A percentile compares a stretch with the other conserved stretches of the same genome.
phyloP scores from a whole-genome alignment of 2,888 invertebrate genomes.

The Camptogramma bilineatum region DNA sequence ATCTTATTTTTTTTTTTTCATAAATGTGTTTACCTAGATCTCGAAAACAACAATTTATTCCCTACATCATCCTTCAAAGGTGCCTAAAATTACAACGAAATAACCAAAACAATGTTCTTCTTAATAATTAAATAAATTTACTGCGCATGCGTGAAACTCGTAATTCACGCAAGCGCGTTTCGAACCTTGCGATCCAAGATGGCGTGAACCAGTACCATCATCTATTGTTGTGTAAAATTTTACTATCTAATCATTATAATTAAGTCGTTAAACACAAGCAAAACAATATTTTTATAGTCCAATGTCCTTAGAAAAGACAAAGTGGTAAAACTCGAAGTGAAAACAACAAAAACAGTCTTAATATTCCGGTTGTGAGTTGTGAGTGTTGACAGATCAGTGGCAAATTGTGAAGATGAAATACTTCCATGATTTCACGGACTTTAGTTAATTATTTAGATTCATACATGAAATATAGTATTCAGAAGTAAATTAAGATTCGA shows the following conservation, averaged over 20 bases:
- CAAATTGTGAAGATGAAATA: conserved; percentile 56
- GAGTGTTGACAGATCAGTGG: conserved; percentile 61
- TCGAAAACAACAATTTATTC: conserved; percentile 14
- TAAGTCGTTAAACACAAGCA: conserved; percentile 26
- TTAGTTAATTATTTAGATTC: not conserved
- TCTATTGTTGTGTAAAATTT: conserved; percentile 55
- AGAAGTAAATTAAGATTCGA: not conserved
- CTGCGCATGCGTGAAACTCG: conserved; percentile 33
- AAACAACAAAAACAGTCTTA: not conserved
- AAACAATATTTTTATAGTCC: conserved; percentile 16
- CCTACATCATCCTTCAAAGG: conserved; percentile 19
- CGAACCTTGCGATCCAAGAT: conserved; percentile 48
- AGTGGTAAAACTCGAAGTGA: conserved; percentile 12
- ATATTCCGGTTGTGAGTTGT: conserved; percentile 22
- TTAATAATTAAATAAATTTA: conserved; percentile 17
- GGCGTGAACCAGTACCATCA: conserved; percentile 55
- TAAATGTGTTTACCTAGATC: not conserved
- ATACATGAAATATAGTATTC: not conserved
- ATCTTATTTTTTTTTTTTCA: not conserved
- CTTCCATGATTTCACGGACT: conserved; percentile 23
- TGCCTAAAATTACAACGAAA: conserved; percentile 16
- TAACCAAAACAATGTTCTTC: conserved; percentile 23
- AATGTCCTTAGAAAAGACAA: conserved; percentile 12
- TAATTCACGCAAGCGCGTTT: conserved; percentile 54
- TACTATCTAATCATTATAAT: conserved; percentile 42